Conservation (phyloP, 92 coral and sea anemone species). For the Zoanthus solanderi region DNA sequence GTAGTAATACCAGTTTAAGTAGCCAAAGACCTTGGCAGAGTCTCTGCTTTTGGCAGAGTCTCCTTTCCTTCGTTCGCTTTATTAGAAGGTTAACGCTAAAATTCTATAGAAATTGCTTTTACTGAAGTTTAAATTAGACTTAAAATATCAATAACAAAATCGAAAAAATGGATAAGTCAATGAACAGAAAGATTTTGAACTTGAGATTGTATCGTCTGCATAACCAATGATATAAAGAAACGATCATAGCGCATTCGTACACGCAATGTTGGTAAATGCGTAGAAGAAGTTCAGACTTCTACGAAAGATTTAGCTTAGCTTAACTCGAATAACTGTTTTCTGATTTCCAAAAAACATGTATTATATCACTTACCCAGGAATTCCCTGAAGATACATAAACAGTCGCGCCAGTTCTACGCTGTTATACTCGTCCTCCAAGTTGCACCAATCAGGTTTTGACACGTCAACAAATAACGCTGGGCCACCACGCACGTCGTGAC, state of each 20-base stretch:
- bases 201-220: too few relatives aligned
- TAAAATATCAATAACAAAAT: too few relatives aligned
- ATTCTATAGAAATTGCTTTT: too few relatives aligned
- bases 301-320: too few relatives aligned
- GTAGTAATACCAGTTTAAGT: not conserved
- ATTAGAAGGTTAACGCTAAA: too few relatives aligned
- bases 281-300: too few relatives aligned
- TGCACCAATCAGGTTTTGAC: constrained; percentile 87
- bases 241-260: too few relatives aligned
- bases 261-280: too few relatives aligned
- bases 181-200: too few relatives aligned
- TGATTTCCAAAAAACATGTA: not conserved
- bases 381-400: constrained; percentile 85
- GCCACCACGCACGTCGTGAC: constrained; percentile 85
- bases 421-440: constrained; percentile 73
- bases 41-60: not conserved
- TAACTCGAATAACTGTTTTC: not conserved
- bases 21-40: not conserved
- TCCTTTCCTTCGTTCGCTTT: not conserved
- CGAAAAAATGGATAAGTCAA: too few relatives aligned
- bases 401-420: constrained; percentile 90
- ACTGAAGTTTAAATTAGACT: too few relatives aligned
- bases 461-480: constrained; percentile 81
- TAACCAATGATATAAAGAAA: too few relatives aligned
- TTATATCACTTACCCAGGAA: constrained; percentile 79